Evolutionary conservation across 2,113 vertebrate genomes (phyloP).

Genomic region (Psilopogon haemacephalus): DNA sequence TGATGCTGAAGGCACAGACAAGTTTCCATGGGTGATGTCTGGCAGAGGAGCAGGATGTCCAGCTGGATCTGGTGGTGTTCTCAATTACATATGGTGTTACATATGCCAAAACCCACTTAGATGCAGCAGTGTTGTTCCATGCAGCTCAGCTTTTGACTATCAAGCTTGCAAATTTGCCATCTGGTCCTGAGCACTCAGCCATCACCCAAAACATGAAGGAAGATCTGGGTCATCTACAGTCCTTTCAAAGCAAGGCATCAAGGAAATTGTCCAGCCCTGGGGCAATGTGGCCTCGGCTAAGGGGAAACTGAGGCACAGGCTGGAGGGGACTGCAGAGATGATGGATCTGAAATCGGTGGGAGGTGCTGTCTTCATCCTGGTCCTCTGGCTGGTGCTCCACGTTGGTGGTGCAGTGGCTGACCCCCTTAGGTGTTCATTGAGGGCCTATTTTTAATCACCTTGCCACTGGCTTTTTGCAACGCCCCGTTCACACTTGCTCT

Average conservation of each 20-base stretch:
- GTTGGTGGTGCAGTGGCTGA: background rate
- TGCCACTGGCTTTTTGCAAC: background rate
- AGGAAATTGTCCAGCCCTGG: background rate
- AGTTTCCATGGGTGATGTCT: background rate
- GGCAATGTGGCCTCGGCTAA: background rate
- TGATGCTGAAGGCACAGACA: background rate
- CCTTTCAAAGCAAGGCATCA: background rate
- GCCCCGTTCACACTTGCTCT: slow-evolving; percentile 43
- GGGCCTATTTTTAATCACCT: slow-evolving; percentile 42
- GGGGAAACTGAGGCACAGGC: background rate
- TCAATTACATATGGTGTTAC: background rate
- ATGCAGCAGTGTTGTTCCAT: background rate
- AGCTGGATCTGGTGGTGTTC: background rate
- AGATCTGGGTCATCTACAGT: background rate
- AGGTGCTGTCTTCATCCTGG: background rate
- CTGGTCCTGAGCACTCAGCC: background rate
- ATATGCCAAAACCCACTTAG: background rate
- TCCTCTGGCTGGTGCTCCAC: fast-evolving
- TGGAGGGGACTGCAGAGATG: background rate
- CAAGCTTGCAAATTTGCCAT: fast-evolving
- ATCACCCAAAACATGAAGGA: background rate
- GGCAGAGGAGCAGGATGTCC: background rate
- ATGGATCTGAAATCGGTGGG: background rate
- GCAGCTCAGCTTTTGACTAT: background rate
- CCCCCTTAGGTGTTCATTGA: background rate